Evolutionary conservation across 2,113 vertebrate species (phyloP).

Genomic region (Coryphaenoides rupestris): DNA sequence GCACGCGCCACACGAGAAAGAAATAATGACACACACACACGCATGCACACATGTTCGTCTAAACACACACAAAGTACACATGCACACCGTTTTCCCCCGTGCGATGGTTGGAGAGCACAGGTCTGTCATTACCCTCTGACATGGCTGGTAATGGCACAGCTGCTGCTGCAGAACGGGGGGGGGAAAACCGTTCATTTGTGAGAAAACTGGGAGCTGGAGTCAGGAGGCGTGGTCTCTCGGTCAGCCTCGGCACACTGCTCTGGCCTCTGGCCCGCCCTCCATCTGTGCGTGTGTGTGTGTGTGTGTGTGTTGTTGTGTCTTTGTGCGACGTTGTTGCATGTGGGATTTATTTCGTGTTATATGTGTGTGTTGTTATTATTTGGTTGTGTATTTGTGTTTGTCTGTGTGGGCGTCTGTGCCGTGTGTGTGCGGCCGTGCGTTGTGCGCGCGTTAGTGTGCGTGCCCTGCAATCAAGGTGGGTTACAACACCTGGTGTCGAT

Average conservation of each 20-base stretch:
- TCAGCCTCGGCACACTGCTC: background rate
- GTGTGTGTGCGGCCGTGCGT: background rate
- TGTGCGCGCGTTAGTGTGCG: background rate
- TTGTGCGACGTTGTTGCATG: no score
- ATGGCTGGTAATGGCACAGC: conserved; percentile 40
- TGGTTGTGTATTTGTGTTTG: no score
- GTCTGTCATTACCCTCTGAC: conserved; percentile 41
- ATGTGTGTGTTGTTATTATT: no score
- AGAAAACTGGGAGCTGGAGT: conserved; percentile 34
- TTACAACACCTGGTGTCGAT: no score
- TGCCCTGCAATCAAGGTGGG: background rate
- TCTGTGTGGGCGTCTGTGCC: background rate
- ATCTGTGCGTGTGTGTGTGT: background rate
- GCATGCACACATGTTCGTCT: background rate
- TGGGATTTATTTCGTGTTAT: no score
- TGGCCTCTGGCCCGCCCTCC: conserved; percentile 13
- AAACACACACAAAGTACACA: background rate
- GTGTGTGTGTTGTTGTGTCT: no score
- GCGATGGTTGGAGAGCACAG: conserved; percentile 32
- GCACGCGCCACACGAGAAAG: background rate
- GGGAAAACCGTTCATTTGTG: conserved; percentile 48
- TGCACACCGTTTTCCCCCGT: conserved; percentile 21
- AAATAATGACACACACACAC: background rate
- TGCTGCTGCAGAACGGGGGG: conserved; percentile 46
- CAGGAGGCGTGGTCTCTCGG: conserved; percentile 14